Evolutionary conservation across 1,140 invertebrate species (phyloP), one percentile per base, ranked within the genome.

Genomic region (Scaptomyza montana): DNA sequence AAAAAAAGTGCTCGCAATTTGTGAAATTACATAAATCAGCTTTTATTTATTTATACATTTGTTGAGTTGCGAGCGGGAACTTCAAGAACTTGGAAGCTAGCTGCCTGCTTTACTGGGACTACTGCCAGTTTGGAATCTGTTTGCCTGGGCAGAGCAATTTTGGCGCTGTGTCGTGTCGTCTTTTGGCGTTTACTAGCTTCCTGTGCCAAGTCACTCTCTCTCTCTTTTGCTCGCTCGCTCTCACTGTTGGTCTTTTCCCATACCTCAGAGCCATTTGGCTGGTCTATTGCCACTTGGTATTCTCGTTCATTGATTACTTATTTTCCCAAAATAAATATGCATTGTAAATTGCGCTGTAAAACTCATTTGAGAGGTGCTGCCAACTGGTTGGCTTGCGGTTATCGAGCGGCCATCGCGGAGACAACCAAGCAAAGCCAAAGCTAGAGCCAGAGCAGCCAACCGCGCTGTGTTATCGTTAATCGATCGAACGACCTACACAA

Each of bases 281-380:
- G 21, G 12, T 25, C 36, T 36, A 16, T 53, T 36, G 4, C 61
- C 72, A 64, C 47, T 16, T 39, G 6, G 21, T 28, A 7, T 25
- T 39, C 49, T 16, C 62, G 41, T 36, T 59, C 71, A 87, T 86
- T 87, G 82, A 87, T 87, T 87, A 87, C 84, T 82, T 82, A 87
- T 87, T 87, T 87, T 87, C 82, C 75, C 84, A 87, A 78, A 82
- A 89, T 89, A 89, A 87, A 87, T 87, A 87, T 89, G 82, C 82
- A 89, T 78, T 87, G 82, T 76, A 81, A 87, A 86, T 86, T 86
- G 81, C 69, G 47, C 41, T 57, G 63, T 13, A 60, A 80, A 79
- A 80, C 78, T 76, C 78, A 80, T 80, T 80, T 80, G 79, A 82
- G 74, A 66, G 43, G 41, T 56, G 59, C 56, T 56, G 43, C 8